phyloP scores from a whole-genome alignment of 2,113 vertebrate species.

The Gorsachius goisagi region DNA sequence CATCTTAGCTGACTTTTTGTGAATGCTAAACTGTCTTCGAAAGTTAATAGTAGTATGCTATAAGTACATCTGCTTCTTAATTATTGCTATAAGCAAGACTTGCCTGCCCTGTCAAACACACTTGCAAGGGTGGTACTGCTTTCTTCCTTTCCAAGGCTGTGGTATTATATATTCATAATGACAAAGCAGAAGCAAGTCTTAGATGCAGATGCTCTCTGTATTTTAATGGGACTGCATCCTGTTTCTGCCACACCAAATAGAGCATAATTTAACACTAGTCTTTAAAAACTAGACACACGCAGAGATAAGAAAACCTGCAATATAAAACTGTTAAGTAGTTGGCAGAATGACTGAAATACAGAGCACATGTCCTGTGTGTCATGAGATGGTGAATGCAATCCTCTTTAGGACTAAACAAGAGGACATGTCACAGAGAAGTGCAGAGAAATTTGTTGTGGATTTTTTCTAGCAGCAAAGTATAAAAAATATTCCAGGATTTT shows the following conservation, averaged over 20 bases:
- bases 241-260: neutral
- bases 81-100: neutral
- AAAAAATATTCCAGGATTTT: neutral
- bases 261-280: neutral
- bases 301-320: neutral
- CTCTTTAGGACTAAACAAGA: neutral
- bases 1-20: neutral
- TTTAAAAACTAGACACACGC: neutral
- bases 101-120: neutral
- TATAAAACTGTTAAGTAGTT: neutral
- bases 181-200: slow-evolving; percentile 11
- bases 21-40: neutral
- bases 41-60: neutral
- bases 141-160: neutral
- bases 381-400: neutral
- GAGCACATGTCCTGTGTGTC: neutral
- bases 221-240: neutral
- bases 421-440: fast-evolving
- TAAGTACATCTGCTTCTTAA: neutral
- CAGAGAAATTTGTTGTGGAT: neutral
- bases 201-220: neutral
- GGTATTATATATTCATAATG: neutral
- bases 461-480: neutral
- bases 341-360: neutral
- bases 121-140: neutral